These are phyloP conservation scores for Takifugu rubripes DNA, from an alignment of 2,797 vertebrate species.

Conservation along the genomic window DNA sequence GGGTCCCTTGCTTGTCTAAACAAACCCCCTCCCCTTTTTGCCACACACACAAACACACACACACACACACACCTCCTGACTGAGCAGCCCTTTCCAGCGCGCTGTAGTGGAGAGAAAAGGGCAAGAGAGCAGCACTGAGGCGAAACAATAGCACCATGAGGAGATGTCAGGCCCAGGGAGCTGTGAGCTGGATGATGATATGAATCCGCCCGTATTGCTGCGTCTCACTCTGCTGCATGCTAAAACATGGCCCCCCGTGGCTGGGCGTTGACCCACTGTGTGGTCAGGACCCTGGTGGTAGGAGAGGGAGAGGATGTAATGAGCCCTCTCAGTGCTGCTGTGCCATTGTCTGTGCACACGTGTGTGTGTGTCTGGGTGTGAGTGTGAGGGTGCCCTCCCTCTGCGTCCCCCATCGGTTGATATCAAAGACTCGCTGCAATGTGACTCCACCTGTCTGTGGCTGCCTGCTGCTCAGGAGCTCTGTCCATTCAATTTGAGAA, in stretches of 20 bases:
- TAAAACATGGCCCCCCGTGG: slow-evolving; percentile 66
- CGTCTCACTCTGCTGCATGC: slow-evolving; percentile 73
- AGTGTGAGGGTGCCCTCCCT: slow-evolving; percentile 32
- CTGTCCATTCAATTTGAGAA: slow-evolving; percentile 29
- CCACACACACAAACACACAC: background rate
- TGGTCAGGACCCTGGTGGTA: slow-evolving; percentile 60
- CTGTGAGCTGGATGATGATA: slow-evolving; percentile 73
- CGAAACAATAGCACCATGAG: slow-evolving; percentile 65
- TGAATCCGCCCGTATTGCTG: slow-evolving; percentile 67
- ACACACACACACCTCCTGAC: slow-evolving; percentile 15
- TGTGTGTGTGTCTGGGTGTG: slow-evolving; percentile 36
- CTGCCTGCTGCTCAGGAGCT: slow-evolving; percentile 35
- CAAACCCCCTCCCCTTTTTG: slow-evolving; percentile 34
- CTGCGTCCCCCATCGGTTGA: slow-evolving; percentile 37
- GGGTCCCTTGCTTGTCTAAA: slow-evolving; percentile 65
- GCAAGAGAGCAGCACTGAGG: slow-evolving; percentile 70
- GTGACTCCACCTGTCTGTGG: slow-evolving; percentile 41
- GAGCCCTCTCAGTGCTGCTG: slow-evolving; percentile 64
- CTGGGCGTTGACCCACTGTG: slow-evolving; percentile 61
- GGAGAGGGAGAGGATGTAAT: slow-evolving; percentile 56
- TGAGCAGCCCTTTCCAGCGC: slow-evolving; percentile 50
- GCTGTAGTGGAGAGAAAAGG: slow-evolving; percentile 68
- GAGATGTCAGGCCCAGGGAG: slow-evolving; percentile 66
- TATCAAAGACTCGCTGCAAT: slow-evolving; percentile 51
- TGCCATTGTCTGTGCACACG: slow-evolving; percentile 44